Evolutionary conservation across 2,113 vertebrate genomes (phyloP).

Genomic region (Archilochus colubris): DNA sequence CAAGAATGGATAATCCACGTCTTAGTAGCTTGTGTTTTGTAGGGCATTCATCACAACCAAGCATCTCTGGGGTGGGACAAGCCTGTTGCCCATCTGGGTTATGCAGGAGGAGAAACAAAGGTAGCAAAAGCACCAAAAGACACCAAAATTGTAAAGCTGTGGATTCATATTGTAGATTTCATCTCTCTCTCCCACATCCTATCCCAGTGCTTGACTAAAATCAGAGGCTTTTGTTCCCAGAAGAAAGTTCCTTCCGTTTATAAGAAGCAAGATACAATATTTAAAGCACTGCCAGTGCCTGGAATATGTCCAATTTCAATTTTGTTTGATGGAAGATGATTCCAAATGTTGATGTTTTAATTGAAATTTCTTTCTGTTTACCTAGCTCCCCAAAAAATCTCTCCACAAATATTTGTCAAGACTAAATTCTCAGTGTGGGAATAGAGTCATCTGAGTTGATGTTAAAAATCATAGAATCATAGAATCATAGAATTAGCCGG

Average conservation of each 20-base stretch:
- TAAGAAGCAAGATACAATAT: not conserved
- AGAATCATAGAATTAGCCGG: too few species aligned
- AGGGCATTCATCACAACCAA: rapidly evolving
- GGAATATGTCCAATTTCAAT: not conserved
- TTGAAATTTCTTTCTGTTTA: not conserved
- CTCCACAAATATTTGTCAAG: not conserved
- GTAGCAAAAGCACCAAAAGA: not conserved
- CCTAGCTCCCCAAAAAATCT: not conserved
- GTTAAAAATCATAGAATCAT: too few species aligned
- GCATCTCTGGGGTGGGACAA: not conserved
- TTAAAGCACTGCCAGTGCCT: not conserved
- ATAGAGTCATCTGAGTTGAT: not conserved
- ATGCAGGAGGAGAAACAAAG: not conserved
- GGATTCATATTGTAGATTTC: not conserved
- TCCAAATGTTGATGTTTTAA: not conserved
- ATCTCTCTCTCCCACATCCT: not conserved
- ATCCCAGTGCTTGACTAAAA: not conserved
- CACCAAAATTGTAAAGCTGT: not conserved
- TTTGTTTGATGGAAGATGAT: not conserved
- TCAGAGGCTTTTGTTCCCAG: not conserved
- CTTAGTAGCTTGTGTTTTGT: not conserved
- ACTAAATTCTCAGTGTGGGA: not conserved
- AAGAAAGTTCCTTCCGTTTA: not conserved
- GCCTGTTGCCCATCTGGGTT: not conserved
- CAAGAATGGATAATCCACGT: not conserved